Evolutionary conservation across 2,888 invertebrate species (phyloP), one percentile per base, ranked within the genome.

Genomic region (Petrolisthes manimaculis): DNA sequence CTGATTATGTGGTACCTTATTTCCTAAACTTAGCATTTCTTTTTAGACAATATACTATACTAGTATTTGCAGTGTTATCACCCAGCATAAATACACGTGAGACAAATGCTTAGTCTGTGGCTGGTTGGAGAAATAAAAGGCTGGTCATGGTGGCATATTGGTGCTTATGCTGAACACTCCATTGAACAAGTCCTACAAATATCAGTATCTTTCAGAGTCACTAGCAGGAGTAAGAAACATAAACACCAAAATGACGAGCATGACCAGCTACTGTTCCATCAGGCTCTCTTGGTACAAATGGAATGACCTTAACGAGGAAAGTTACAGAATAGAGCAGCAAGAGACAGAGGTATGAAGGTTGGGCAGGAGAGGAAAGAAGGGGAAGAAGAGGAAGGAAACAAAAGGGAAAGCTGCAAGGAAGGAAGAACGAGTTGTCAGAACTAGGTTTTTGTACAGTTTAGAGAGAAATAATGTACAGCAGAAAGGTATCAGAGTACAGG

Each of bases 81-180:
- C 71, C 71, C 71, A 71, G 14, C 71, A 71, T n/a, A n/a, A 71
- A n/a, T 71, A 71, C 71, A 71, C 6, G 6, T n/a, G 71, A 71
- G 71, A 71, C 71, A 71, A 71, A n/a, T 71, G 71, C 14, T 21
- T 71, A 4, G 71, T n/a, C 71, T 14, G 61, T 14, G 12, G 9
- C 61, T 61, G 61, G 18, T 9, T 61, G 18, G 9, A 61, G 61
- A 61, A 14, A 75, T 2, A 9, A 24, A 75, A 24, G 75, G 4
- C 18, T 12, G 75, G n/a, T n/a, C 14, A 67, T 18, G n/a, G 67
- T 12, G 37, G 37, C 37, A 37, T 37, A 37, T 37, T 37, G 37
- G 37, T 37, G 2, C 37, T 37, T 37, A 37, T 37, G 37, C 37
- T 37, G 37, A 37, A 37, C 37, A 37, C 37, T 37, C 37, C 37